Evolutionary conservation across 2,888 invertebrate genomes (phyloP).

Genomic region (Exocentrus adspersus): DNA sequence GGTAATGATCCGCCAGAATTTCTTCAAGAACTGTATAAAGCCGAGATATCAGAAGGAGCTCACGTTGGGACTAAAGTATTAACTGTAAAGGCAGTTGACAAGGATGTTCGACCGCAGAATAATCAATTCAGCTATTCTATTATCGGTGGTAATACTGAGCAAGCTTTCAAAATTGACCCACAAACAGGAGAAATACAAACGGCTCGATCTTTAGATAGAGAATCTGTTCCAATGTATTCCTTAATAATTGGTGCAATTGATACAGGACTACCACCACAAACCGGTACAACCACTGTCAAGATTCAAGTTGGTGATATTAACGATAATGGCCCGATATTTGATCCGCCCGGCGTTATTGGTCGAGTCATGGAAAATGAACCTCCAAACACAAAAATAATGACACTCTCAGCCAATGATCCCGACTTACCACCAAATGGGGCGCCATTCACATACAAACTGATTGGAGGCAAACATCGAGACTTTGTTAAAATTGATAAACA

Average conservation of each 20-base stretch:
- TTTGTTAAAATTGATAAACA: conserved; percentile 81
- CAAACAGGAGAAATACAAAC: conserved; percentile 87
- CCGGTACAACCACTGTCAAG: conserved; percentile 87
- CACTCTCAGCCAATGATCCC: conserved; percentile 87
- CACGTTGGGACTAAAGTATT: conserved; percentile 77
- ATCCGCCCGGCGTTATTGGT: conserved; percentile 75
- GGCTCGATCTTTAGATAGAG: conserved; percentile 80
- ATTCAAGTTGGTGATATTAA: conserved; percentile 88
- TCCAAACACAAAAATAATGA: conserved; percentile 83
- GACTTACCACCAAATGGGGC: conserved; percentile 92
- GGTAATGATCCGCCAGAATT: conserved; percentile 97
- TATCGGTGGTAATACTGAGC: conserved; percentile 83
- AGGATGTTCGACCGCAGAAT: conserved; percentile 89
- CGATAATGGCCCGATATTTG: conserved; percentile 90
- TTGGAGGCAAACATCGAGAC: conserved; percentile 82
- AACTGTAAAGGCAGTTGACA: conserved; percentile 87
- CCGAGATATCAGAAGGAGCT: conserved; percentile 84
- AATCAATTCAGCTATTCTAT: conserved; percentile 93
- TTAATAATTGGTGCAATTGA: conserved; percentile 88
- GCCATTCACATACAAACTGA: conserved; percentile 83
- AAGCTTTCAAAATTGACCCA: conserved; percentile 88
- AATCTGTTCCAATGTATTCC: conserved; percentile 78
- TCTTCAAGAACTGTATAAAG: conserved; percentile 79
- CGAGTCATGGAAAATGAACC: conserved; percentile 89
- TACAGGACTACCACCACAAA: conserved; percentile 88